Evolutionary conservation across 2,888 invertebrate species (phyloP).

Genomic region (Platycheirus albimanus): DNA sequence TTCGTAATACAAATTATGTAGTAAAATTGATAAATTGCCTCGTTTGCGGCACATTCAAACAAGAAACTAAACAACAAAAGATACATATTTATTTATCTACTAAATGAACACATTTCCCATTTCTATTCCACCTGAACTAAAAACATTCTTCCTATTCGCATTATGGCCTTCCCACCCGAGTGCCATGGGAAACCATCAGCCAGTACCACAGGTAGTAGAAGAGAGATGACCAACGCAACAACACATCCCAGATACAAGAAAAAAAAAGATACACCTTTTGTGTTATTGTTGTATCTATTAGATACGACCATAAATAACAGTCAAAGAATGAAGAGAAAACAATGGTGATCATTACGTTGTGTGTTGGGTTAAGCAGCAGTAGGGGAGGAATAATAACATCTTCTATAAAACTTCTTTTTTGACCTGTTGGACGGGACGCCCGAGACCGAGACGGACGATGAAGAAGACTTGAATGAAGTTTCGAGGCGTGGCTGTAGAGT

Average conservation of each 20-base stretch:
- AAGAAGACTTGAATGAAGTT: conserved; percentile 46
- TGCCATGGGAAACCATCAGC: conserved; percentile 29
- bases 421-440: too few species aligned
- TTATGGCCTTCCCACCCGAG: conserved; percentile 59
- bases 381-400: conserved; percentile 49
- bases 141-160: conserved; percentile 39
- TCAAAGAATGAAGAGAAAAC: conserved; percentile 51
- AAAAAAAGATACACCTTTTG: conserved; percentile 66
- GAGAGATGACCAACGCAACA: conserved; percentile 65
- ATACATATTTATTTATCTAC: conserved; percentile 65
- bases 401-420: conserved; percentile 26
- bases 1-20: conserved; percentile 63
- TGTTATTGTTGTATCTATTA: conserved; percentile 70
- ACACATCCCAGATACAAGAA: conserved; percentile 48
- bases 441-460: too few species aligned
- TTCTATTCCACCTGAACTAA: conserved; percentile 60
- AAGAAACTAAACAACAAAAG: conserved; percentile 61
- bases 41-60: conserved; percentile 73
- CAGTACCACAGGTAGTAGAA: conserved; percentile 56
- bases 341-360: conserved; percentile 62
- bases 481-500: conserved; percentile 67
- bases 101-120: conserved; percentile 69
- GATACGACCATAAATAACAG: conserved; percentile 59
- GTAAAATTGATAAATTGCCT: conserved; percentile 70
- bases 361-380: conserved; percentile 5